Conservation (phyloP, 2,888 invertebrate species). For the Marronus borbonicus region DNA sequence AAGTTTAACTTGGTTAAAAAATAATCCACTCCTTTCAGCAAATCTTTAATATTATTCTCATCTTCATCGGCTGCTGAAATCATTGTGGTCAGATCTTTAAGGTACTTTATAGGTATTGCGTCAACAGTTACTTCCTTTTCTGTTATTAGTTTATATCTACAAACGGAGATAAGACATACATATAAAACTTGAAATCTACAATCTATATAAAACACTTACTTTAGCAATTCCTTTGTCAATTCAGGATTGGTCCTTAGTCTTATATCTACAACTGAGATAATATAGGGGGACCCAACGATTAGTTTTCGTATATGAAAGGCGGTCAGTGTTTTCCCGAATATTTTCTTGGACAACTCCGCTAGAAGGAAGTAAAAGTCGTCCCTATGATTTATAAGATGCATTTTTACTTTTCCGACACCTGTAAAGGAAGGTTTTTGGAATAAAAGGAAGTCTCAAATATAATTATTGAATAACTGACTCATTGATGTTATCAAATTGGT, state of each 20-base stretch:
- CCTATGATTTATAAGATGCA: conserved; percentile 35
- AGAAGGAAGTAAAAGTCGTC: conserved; percentile 27
- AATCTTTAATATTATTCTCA: conserved; percentile 2
- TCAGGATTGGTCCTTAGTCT: conserved; percentile 30
- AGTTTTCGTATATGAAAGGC: conserved; percentile 25
- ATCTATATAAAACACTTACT: conserved; percentile 7
- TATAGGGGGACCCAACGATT: conserved; percentile 5
- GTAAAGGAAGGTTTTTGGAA: neutral
- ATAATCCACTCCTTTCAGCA: conserved; percentile 18
- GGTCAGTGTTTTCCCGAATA: conserved; percentile 16
- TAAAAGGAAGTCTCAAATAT: neutral
- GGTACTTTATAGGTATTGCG: conserved; percentile 30
- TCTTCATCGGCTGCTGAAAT: neutral
- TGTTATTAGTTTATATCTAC: conserved; percentile 30
- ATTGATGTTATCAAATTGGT: conserved; percentile 11
- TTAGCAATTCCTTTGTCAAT: conserved; percentile 28
- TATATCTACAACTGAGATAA: conserved; percentile 42
- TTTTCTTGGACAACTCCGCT: conserved; percentile 27
- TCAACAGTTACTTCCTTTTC: conserved; percentile 15
- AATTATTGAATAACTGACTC: neutral
- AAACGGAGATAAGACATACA: neutral
- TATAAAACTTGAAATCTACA: neutral
- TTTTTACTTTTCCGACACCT: conserved; percentile 21
- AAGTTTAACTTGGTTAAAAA: conserved; percentile 9
- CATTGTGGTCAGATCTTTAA: conserved; percentile 21